Evolutionary conservation across 2,797 vertebrate genomes (phyloP).

Genomic region (Delichon dasypus): DNA sequence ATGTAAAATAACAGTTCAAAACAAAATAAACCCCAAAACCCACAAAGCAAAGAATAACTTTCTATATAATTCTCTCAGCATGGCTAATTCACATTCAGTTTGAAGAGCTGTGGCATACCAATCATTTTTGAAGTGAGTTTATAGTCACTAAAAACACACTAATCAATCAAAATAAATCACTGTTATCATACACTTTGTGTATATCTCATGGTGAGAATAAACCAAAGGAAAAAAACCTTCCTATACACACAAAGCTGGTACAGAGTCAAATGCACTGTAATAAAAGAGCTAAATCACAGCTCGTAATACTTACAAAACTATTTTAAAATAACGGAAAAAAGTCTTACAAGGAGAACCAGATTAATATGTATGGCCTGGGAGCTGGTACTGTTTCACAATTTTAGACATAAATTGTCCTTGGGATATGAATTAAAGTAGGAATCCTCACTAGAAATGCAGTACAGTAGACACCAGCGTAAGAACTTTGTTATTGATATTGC

Average conservation of each 20-base stretch:
- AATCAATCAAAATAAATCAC: not conserved
- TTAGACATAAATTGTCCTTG: not conserved
- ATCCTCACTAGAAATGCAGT: not conserved
- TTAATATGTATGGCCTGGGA: not conserved
- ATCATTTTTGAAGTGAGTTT: not conserved
- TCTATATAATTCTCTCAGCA: not conserved
- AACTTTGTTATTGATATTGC: accelerated
- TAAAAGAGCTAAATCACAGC: not conserved
- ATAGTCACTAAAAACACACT: not conserved
- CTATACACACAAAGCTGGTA: not conserved
- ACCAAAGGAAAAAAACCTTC: not conserved
- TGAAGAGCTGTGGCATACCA: not conserved
- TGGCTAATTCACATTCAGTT: not conserved
- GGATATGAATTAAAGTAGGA: not conserved
- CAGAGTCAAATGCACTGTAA: not conserved
- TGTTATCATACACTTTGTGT: not conserved
- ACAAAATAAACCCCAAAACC: not conserved
- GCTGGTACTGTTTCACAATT: not conserved
- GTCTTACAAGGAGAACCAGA: not conserved
- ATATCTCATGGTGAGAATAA: not conserved
- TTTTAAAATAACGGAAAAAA: not conserved
- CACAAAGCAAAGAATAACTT: not conserved
- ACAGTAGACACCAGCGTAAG: not conserved
- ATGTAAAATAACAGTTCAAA: not conserved
- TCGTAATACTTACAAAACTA: not conserved